phyloP scores from a whole-genome alignment of 2,797 vertebrate genomes.

The Chloroceryle amazona region DNA sequence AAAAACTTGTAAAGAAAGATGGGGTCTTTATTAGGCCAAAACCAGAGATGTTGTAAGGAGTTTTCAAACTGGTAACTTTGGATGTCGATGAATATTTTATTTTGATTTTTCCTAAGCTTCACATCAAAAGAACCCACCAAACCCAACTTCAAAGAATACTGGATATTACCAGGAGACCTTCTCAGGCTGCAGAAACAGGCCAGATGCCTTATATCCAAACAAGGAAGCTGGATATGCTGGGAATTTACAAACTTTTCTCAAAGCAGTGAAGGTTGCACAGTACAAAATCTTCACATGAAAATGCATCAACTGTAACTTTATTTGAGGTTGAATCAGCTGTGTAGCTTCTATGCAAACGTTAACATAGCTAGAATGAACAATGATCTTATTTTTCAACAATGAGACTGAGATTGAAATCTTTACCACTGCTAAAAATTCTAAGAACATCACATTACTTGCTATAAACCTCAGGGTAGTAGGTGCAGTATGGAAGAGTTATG shows the following conservation, averaged over 20 bases:
- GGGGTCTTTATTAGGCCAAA: not conserved
- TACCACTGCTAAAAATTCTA: not conserved
- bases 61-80: not conserved
- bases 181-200: not conserved
- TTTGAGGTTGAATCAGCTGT: not conserved
- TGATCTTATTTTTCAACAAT: not conserved
- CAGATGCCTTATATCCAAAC: not conserved
- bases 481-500: not conserved
- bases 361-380: not conserved
- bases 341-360: not conserved
- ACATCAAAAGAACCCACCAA: not conserved
- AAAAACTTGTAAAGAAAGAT: not conserved
- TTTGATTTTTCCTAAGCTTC: not conserved
- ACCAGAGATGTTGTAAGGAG: not conserved
- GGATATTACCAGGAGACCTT: fast-evolving
- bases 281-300: not conserved
- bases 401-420: not conserved
- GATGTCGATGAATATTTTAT: not conserved
- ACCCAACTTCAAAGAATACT: not conserved
- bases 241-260: not conserved
- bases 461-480: not conserved
- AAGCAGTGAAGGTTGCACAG: not conserved
- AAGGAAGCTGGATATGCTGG: not conserved
- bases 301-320: not conserved
- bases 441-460: not conserved